phyloP scores from a whole-genome alignment of 2,797 vertebrate genomes.

The Lerista edwardsae region DNA sequence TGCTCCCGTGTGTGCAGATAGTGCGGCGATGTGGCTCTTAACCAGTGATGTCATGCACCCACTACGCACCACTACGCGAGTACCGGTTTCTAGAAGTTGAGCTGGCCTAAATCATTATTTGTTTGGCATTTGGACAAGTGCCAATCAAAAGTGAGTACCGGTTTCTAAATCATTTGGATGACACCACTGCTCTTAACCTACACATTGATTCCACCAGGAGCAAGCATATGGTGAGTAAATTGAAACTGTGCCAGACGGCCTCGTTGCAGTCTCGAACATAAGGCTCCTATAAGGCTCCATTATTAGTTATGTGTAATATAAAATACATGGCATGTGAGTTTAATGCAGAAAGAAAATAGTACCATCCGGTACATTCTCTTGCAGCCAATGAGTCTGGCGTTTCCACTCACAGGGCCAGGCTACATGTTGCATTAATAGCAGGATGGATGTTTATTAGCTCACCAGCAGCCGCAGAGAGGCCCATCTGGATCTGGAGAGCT shows the following conservation, averaged over 20 bases:
- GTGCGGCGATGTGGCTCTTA: constrained; percentile 12
- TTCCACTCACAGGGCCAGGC: background rate
- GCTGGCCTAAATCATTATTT: no score
- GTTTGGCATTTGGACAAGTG: no score
- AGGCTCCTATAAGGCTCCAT: background rate
- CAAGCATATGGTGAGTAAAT: background rate
- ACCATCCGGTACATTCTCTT: background rate
- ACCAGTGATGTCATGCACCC: no score
- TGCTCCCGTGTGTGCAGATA: constrained; percentile 3
- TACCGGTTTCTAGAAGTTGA: no score
- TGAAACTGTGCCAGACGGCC: constrained; percentile 1
- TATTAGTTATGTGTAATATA: background rate
- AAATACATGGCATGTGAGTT: background rate
- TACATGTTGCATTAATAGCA: no score
- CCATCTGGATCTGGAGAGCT: no score
- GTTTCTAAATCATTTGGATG: no score
- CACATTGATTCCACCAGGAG: background rate
- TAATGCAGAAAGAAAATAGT: background rate
- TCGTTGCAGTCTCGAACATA: constrained; percentile 6
- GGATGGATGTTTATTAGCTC: no score
- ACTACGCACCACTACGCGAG: no score
- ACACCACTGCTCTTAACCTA: background rate
- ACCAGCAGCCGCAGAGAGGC: no score
- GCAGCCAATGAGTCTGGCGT: background rate
- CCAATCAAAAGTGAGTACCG: no score